Evolutionary conservation across 2,113 vertebrate species (phyloP), one percentile per base, ranked within the genome.

Genomic region (Passerina amoena): DNA sequence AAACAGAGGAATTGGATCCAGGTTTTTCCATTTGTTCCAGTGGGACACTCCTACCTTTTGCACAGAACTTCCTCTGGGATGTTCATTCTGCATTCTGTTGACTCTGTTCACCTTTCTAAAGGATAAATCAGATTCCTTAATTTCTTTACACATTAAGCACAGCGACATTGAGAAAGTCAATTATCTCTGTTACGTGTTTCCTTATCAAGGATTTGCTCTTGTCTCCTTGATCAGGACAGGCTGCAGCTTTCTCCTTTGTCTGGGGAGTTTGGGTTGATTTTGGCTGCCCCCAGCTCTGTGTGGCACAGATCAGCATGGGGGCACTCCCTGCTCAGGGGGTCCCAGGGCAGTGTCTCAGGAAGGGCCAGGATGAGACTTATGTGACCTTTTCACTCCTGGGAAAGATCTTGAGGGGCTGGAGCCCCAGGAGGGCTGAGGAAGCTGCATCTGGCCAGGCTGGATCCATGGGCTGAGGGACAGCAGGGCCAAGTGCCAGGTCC

Each of bases 161-260:
- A 73, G 25, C 22, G 76, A 76, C 61, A 81, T 79, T 47, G 70
- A 75, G 68, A 25, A 79, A 80, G 31, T 66, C 70, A 42, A 53
- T 92, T 95, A 76, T 60, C 95, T 94, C 89, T 97, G 88, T 78
- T 90, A 28, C 5, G 1, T 38, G 95, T 88, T 96, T 40, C 60
- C 75, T 88, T 88, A 85, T 13, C 70, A 75, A 68, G 66, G 53
- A 18, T 68, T 93, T 54, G 23, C 35, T 81, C 84, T 94, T 76
- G 12, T 82, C 54, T 93, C 56, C 76, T 76, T 97, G 84, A 93
- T 83, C 51, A 92, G 88, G 90, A 79, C 54, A 83, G 77, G 50
- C 81, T 94, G 59, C 63, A 94, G 76, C 77, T 96, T 37, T 79
- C 12, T 50, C 8, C 51, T 91, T 51, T 88, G 56, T 60, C 77